Percentiles rank a stretch among this genome's conserved stretches.
These are phyloP conservation scores for Heteropelma amictum DNA, from an alignment of 2,888 invertebrate species.

Conservation along the genomic window DNA sequence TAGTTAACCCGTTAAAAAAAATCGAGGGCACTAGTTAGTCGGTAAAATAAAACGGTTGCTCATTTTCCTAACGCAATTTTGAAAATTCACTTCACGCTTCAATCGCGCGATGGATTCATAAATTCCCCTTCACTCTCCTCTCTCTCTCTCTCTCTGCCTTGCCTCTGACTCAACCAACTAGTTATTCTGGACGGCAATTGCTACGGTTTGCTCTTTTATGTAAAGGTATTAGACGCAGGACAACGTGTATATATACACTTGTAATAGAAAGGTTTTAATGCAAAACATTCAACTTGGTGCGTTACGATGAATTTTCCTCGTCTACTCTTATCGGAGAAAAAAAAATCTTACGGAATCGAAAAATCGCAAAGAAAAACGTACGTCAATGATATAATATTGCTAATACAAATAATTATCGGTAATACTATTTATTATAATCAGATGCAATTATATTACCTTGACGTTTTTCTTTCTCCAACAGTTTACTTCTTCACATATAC, in stretches of 20 bases:
- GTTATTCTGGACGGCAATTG: not conserved
- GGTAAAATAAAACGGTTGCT: conserved; percentile 24
- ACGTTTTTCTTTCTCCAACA: too few relatives aligned
- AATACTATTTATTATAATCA: too few relatives aligned
- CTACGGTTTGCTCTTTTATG: not conserved
- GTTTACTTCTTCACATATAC: too few relatives aligned
- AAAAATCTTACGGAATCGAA: too few relatives aligned
- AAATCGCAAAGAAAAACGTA: too few relatives aligned
- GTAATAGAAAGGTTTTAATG: not conserved
- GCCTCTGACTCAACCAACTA: not conserved
- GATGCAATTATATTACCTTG: too few relatives aligned
- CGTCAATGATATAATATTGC: too few relatives aligned
- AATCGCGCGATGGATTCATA: not conserved
- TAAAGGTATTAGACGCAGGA: not conserved
- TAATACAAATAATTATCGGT: too few relatives aligned
- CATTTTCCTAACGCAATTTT: conserved; percentile 20
- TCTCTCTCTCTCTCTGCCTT: not conserved
- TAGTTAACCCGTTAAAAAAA: conserved; percentile 13
- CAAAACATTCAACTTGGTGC: not conserved
- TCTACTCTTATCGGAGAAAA: too few relatives aligned
- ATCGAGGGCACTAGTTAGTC: conserved; percentile 20
- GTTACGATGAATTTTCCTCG: too few relatives aligned
- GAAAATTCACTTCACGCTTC: conserved; percentile 42
- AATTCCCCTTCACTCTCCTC: conserved; percentile 32
- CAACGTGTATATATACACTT: too few relatives aligned